Evolutionary conservation across 1,140 invertebrate genomes (phyloP).

Genomic region (Lasioglossum baleicum): DNA sequence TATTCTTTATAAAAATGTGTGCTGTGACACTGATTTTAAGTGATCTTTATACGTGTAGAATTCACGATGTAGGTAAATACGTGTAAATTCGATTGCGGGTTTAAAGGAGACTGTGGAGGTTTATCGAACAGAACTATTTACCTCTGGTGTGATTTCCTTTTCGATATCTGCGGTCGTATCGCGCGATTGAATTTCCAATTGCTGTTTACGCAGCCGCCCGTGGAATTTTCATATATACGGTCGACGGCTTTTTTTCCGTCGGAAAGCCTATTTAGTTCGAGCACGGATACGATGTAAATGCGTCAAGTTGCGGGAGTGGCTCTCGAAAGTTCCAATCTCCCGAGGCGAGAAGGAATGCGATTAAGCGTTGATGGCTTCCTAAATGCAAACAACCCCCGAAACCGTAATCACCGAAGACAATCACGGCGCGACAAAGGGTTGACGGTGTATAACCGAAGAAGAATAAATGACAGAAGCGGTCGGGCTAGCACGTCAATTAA

Average conservation of each 20-base stretch:
- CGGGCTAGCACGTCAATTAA: conserved; percentile 53
- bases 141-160: background rate
- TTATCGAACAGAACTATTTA: too few species aligned
- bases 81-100: too few species aligned
- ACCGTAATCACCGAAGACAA: conserved; percentile 71
- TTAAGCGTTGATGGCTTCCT: conserved; percentile 80
- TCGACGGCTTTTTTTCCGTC: background rate
- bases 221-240: background rate
- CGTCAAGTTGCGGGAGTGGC: conserved; percentile 25
- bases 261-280: conserved; percentile 33
- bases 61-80: too few species aligned
- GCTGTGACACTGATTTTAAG: too few species aligned
- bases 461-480: conserved; percentile 47
- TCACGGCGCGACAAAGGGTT: conserved; percentile 56
- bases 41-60: too few species aligned
- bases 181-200: background rate
- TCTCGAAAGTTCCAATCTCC: conserved; percentile 72
- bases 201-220: background rate
- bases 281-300: conserved; percentile 36
- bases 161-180: conserved; percentile 1
- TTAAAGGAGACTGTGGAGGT: too few species aligned
- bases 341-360: conserved; percentile 77
- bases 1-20: too few species aligned
- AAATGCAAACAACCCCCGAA: conserved; percentile 78
- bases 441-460: conserved; percentile 52